Evolutionary conservation across 2,797 vertebrate species (phyloP).

Genomic region (Macroramphosus scolopax): DNA sequence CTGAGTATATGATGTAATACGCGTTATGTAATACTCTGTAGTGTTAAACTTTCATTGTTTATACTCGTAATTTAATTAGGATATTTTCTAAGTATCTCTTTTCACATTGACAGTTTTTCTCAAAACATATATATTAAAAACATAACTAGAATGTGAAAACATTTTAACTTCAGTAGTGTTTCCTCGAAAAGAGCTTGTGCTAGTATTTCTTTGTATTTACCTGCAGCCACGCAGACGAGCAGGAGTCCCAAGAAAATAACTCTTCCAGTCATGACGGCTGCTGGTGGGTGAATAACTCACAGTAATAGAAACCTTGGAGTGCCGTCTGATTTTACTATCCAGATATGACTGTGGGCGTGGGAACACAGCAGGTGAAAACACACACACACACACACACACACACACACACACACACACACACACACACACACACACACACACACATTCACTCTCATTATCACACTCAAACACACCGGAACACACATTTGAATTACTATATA

Average conservation of each 20-base stretch:
- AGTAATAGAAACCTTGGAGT: constrained; percentile 8
- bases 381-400: constrained; percentile 25
- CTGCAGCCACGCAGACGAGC: constrained; percentile 61
- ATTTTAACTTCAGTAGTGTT: too few species aligned
- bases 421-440: constrained; percentile 3
- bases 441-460: too few species aligned
- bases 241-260: constrained; percentile 63
- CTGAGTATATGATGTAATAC: too few species aligned
- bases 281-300: constrained; percentile 40
- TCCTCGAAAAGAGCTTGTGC: too few species aligned
- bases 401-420: constrained; percentile 7
- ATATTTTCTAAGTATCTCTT: background rate
- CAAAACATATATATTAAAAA: too few species aligned
- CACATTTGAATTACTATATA: too few species aligned
- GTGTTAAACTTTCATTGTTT: too few species aligned
- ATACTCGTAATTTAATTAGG: too few species aligned
- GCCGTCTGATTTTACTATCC: constrained; percentile 1
- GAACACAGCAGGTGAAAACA: constrained; percentile 51
- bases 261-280: constrained; percentile 59
- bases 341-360: constrained; percentile 20
- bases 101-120: background rate
- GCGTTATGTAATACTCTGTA: too few species aligned
- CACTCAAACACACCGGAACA: too few species aligned
- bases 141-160: too few species aligned
- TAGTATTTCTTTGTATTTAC: constrained; percentile 37